Evolutionary conservation across 1,140 invertebrate species (phyloP).

Genomic region (Drosophila bocki): DNA sequence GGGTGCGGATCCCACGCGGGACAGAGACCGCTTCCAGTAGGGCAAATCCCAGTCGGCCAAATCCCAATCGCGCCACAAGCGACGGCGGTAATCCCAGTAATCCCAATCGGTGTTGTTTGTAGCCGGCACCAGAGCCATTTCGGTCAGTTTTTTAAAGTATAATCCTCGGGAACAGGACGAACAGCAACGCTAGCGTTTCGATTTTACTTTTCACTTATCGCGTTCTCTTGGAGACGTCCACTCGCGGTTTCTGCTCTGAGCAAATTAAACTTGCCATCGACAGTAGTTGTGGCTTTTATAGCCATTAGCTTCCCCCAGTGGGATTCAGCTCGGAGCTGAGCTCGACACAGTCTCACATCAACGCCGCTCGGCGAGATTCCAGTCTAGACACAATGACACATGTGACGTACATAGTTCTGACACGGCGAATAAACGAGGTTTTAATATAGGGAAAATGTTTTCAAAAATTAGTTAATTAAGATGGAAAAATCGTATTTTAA

Average conservation of each 20-base stretch:
- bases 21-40: constrained; percentile 78
- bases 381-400: constrained; percentile 62
- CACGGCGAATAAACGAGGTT: constrained; percentile 9
- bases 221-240: constrained; percentile 73
- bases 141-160: background rate
- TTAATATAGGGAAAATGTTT: background rate
- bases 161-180: constrained; percentile 44
- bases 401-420: constrained; percentile 65
- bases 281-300: constrained; percentile 74
- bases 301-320: constrained; percentile 32
- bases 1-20: constrained; percentile 75
- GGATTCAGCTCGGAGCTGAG: constrained; percentile 20
- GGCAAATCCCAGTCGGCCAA: constrained; percentile 77
- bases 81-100: constrained; percentile 83
- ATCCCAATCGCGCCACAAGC: constrained; percentile 82
- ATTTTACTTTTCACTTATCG: constrained; percentile 45
- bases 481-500: background rate
- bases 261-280: constrained; percentile 76
- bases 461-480: background rate
- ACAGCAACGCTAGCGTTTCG: constrained; percentile 48
- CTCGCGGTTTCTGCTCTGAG: constrained; percentile 78
- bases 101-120: constrained; percentile 79
- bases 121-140: constrained; percentile 78
- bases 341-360: constrained; percentile 27
- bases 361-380: constrained; percentile 45